Evolutionary conservation across 2,888 invertebrate species (phyloP).

Genomic region (Caenorhabditis sp.): DNA sequence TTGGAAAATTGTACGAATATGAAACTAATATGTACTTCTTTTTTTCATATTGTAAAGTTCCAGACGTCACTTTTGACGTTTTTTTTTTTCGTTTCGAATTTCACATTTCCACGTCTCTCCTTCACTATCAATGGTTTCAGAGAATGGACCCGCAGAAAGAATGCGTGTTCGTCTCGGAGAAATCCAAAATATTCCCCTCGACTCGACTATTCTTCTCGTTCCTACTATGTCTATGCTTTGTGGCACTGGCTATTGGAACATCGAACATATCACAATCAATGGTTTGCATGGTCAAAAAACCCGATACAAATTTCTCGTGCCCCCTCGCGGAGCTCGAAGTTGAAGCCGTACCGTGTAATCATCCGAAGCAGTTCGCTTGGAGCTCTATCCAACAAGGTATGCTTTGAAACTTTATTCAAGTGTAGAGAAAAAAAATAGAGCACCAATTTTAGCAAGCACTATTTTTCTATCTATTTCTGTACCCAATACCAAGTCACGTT

Average conservation of each 20-base stretch:
- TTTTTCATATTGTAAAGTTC: slow-evolving; percentile 18
- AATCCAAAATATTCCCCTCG: slow-evolving; percentile 72
- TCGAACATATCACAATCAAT: slow-evolving; percentile 74
- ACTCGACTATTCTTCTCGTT: slow-evolving; percentile 77
- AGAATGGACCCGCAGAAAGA: slow-evolving; percentile 61
- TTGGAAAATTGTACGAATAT: slow-evolving; percentile 9
- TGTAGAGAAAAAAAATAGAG: no score
- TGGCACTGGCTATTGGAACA: slow-evolving; percentile 75
- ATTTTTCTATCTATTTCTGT: background rate
- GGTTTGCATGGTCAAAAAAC: slow-evolving; percentile 79
- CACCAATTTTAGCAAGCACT: no score
- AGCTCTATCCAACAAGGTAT: slow-evolving; percentile 78
- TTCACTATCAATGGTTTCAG: slow-evolving; percentile 30
- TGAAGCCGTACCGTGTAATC: slow-evolving; percentile 72
- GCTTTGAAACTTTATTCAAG: background rate
- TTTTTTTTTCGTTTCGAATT: slow-evolving; percentile 7
- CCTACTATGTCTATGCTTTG: slow-evolving; percentile 79
- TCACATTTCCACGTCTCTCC: slow-evolving; percentile 1
- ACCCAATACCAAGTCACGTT: background rate
- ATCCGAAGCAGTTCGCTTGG: slow-evolving; percentile 75
- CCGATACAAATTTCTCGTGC: slow-evolving; percentile 47
- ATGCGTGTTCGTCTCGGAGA: slow-evolving; percentile 69
- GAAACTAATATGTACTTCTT: slow-evolving; percentile 32
- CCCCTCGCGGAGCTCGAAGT: slow-evolving; percentile 66
- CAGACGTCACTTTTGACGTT: slow-evolving; percentile 5